phyloP scores from a whole-genome alignment of 2,888 invertebrate genomes.

The Baronia brevicornis region DNA sequence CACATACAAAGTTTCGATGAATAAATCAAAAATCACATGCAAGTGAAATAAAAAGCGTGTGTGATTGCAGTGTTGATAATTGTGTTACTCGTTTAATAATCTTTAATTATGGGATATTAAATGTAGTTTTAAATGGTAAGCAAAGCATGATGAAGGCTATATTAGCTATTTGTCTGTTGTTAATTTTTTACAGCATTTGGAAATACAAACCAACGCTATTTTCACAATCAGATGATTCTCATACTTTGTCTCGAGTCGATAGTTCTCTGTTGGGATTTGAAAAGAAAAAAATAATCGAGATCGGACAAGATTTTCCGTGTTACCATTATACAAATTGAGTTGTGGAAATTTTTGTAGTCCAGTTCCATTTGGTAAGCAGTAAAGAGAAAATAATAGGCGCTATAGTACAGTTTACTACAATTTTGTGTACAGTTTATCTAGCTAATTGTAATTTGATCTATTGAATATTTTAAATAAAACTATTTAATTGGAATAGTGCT shows the following conservation, averaged over 20 bases:
- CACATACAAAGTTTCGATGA: too few relatives aligned
- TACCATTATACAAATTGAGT: conserved; percentile 4
- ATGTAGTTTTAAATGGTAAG: conserved; percentile 24
- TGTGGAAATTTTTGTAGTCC: conserved; percentile 39
- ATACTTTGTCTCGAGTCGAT: conserved; percentile 96
- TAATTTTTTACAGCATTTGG: conserved; percentile 34
- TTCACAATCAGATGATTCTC: conserved; percentile 98
- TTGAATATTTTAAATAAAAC: conserved; percentile 9
- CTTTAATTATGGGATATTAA: too few relatives aligned
- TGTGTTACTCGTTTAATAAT: background rate
- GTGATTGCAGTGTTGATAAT: background rate
- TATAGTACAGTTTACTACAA: conserved; percentile 48
- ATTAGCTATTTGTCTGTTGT: conserved; percentile 39
- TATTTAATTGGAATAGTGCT: too few relatives aligned
- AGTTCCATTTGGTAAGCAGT: conserved; percentile 68
- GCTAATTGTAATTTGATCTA: conserved; percentile 25
- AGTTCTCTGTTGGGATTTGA: conserved; percentile 89
- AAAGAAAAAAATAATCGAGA: conserved; percentile 5
- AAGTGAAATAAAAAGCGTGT: too few relatives aligned
- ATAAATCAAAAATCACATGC: too few relatives aligned
- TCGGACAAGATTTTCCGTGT: conserved; percentile 4
- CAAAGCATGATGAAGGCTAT: conserved; percentile 54
- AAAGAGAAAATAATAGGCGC: conserved; percentile 67
- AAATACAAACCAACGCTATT: conserved; percentile 92
- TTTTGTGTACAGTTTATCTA: conserved; percentile 8